These are phyloP conservation scores for Dendrocincla tyrannina DNA, from an alignment of 2,797 vertebrate species.

Conservation along the genomic window DNA sequence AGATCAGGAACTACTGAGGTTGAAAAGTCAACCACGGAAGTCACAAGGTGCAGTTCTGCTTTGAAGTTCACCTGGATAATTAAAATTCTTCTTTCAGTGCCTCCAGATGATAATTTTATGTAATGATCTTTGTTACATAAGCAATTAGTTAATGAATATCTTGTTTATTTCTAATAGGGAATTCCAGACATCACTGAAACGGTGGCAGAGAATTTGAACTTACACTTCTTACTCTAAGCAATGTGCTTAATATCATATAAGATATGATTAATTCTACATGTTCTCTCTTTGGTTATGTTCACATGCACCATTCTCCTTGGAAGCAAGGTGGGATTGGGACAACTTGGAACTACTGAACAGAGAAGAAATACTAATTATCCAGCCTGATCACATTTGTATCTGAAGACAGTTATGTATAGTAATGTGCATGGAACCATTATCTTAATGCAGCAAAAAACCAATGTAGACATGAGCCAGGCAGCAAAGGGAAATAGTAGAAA, in stretches of 20 bases:
- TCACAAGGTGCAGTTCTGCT: background rate
- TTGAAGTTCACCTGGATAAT: conserved; percentile 16
- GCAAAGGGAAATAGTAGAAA: background rate
- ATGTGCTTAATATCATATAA: too few relatives aligned
- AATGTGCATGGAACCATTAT: background rate
- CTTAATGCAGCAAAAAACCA: background rate
- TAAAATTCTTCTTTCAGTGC: background rate
- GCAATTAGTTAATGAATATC: conserved; percentile 16
- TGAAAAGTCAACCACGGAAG: background rate
- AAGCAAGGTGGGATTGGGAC: background rate
- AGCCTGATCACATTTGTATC: background rate
- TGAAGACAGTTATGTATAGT: background rate
- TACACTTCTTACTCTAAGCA: background rate
- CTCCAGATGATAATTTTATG: conserved; percentile 5
- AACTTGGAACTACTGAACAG: background rate
- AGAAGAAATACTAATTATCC: background rate
- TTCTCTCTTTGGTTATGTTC: background rate
- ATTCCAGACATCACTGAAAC: background rate
- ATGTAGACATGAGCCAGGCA: background rate
- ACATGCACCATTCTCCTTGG: rapidly evolving
- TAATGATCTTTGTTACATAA: conserved; percentile 38
- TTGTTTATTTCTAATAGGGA: conserved; percentile 16
- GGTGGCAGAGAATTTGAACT: background rate
- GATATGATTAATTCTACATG: background rate
- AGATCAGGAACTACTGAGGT: background rate